phyloP scores from a whole-genome alignment of 1,140 invertebrate species.

The Drosophila yakuba region DNA sequence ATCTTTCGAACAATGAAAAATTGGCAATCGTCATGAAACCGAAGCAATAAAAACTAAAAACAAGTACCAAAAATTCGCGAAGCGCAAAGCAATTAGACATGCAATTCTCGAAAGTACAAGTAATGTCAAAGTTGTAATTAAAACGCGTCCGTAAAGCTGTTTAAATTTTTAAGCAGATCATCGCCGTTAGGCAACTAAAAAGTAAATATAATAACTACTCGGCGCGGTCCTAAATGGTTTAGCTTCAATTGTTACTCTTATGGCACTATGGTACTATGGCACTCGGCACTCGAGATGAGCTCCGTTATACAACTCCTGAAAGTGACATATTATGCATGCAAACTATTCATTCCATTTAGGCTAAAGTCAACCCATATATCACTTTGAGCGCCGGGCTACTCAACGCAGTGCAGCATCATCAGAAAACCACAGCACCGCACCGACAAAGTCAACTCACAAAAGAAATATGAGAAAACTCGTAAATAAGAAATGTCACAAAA shows the following conservation, averaged over 20 bases:
- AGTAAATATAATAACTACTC: neutral
- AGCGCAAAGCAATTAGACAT: conserved; percentile 79
- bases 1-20: conserved; percentile 48
- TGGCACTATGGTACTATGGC: neutral
- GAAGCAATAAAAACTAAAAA: conserved; percentile 1
- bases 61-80: conserved; percentile 25
- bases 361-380: conserved; percentile 37
- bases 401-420: conserved; percentile 42
- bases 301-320: conserved; percentile 26
- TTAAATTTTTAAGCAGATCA: conserved; percentile 17
- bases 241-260: conserved; percentile 4
- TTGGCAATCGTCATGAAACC: conserved; percentile 62
- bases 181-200: conserved; percentile 5
- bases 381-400: conserved; percentile 47
- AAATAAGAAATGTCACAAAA: conserved; percentile 47
- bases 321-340: conserved; percentile 47
- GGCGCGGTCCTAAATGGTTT: neutral
- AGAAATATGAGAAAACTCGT: conserved; percentile 42
- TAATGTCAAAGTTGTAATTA: conserved; percentile 77
- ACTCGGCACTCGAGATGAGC: conserved; percentile 1
- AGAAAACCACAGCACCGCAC: conserved; percentile 7
- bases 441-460: conserved; percentile 55
- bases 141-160: conserved; percentile 49
- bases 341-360: conserved; percentile 40
- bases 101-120: conserved; percentile 74